Evolutionary conservation across 1,140 invertebrate genomes (phyloP).

Genomic region (Nasonia vitripennis): DNA sequence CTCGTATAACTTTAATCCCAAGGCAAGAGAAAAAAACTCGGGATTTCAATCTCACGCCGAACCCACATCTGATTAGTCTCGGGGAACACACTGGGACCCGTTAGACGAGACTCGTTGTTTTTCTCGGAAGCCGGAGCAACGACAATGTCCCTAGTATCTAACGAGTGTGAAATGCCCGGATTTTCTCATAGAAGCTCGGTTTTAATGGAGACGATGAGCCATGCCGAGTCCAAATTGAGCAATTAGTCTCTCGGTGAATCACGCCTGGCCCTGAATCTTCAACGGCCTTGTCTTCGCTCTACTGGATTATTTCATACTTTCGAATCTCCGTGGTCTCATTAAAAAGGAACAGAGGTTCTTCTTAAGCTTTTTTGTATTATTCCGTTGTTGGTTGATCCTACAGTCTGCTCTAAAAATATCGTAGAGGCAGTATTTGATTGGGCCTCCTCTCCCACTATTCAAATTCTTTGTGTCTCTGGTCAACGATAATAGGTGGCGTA

Average conservation of each 20-base stretch:
- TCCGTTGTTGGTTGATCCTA: too few species aligned
- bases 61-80: conserved; percentile 3
- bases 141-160: not conserved
- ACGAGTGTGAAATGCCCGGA: not conserved
- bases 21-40: not conserved
- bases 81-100: not conserved
- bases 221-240: not conserved
- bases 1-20: not conserved
- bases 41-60: not conserved
- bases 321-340: not conserved
- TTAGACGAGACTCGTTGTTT: not conserved
- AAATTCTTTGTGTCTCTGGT: too few species aligned
- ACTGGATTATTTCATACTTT: not conserved
- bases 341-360: not conserved
- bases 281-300: conserved; percentile 12
- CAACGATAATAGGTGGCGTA: too few species aligned
- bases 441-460: too few species aligned
- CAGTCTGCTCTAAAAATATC: too few species aligned
- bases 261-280: conserved; percentile 5
- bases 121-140: not conserved
- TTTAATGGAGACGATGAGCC: not conserved
- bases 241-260: conserved; percentile 12
- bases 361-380: too few species aligned
- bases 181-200: conserved; percentile 11
- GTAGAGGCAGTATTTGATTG: too few species aligned